Evolutionary conservation across 2,888 invertebrate genomes (phyloP).

Genomic region (Holacanthella duospinosa): DNA sequence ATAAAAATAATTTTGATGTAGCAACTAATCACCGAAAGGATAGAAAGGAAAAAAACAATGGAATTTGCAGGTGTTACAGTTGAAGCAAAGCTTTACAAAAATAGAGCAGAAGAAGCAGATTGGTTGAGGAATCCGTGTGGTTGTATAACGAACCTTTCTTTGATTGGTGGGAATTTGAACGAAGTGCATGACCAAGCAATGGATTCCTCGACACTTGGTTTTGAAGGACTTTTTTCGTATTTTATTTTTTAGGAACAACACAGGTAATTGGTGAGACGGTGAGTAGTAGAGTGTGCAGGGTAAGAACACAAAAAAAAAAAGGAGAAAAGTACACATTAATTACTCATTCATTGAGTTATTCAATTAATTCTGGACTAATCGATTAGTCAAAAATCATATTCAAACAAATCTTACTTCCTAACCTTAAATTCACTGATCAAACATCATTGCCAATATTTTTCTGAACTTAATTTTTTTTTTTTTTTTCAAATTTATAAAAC

Average conservation of each 20-base stretch:
- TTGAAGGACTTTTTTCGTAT: constrained; percentile 30
- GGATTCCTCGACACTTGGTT: constrained; percentile 37
- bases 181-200: constrained; percentile 37
- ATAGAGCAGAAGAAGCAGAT: not conserved
- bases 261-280: not conserved
- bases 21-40: no score
- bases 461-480: not conserved
- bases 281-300: not conserved
- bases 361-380: not conserved
- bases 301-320: not conserved
- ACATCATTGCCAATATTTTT: no score
- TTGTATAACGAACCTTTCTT: constrained; percentile 20
- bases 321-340: not conserved
- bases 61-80: not conserved
- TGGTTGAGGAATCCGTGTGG: not conserved
- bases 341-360: not conserved
- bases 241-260: not conserved
- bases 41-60: not conserved
- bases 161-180: constrained; percentile 30
- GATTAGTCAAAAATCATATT: not conserved
- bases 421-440: no score
- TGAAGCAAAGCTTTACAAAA: constrained; percentile 6
- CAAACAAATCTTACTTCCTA: no score
- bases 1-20: no score
- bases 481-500: not conserved